These are phyloP conservation scores for Pyrocoelia pectoralis DNA, from an alignment of 2,888 invertebrate species.

Conservation along the genomic window DNA sequence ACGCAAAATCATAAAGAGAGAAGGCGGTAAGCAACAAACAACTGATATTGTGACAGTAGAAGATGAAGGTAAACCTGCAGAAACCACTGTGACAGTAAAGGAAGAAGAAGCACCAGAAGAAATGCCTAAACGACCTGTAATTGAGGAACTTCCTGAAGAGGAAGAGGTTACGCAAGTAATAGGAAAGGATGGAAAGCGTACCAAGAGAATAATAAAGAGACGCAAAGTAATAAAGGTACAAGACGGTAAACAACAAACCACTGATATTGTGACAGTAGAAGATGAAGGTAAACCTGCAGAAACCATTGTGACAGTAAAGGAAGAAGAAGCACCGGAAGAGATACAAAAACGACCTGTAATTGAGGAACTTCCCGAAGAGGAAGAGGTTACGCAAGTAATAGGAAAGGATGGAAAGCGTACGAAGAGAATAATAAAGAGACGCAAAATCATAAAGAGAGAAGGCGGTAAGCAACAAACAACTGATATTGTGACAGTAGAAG, in stretches of 20 bases:
- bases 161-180: background rate
- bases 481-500: background rate
- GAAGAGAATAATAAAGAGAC: background rate
- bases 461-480: background rate
- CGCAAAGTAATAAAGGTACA: background rate
- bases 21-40: background rate
- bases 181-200: background rate
- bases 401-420: background rate
- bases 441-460: background rate
- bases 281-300: background rate
- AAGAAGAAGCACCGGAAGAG: background rate
- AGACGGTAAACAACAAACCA: background rate
- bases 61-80: background rate
- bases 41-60: background rate
- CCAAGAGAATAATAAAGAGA: background rate
- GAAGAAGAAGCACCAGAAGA: background rate
- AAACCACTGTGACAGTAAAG: background rate
- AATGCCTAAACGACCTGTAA: no score
- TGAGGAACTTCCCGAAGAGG: background rate
- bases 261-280: background rate
- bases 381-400: background rate
- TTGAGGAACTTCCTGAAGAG: background rate
- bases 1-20: background rate
- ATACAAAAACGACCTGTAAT: background rate
- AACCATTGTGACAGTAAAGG: background rate